Base-by-base conservation (phyloP, 2,888 invertebrate species). In the Thymelicus sylvestris region DNA sequence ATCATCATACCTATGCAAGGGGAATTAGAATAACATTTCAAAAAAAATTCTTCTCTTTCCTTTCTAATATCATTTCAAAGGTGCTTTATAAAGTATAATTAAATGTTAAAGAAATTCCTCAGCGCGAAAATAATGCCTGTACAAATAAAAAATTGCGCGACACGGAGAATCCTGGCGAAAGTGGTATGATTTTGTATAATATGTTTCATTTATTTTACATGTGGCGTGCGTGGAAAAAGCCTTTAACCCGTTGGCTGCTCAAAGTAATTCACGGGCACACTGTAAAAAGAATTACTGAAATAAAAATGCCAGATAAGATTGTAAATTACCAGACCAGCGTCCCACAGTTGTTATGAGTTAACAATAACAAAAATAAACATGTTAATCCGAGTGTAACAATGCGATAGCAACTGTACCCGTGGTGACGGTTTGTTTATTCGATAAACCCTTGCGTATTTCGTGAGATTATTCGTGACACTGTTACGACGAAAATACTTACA, bases 381-480 rank as follows among this genome's bases (percentile, higher is more conserved):
- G 77, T 80, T 86, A 86, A 90, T 86, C 86, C 86, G 79, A 84
- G 83, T 83, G 89, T 87, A 81, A 85, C 85, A 77, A 71, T 75
- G 79, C 83, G 90, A 89, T 91, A 90, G 85, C 82, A 79, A 79
- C 77, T 76, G 65, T 65, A 55, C 76, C 74, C 78, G 66, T 13
- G 73, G 76, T 74, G 77, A 79, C 76, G 78, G 78, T 75, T 74
- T 83, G 84, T 86, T 87, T 82, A 75, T 79, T 89, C 88, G 77
- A 87, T 88, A 86, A 82, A 78, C 75, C 69, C 73, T 74, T 74
- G 73, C 74, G 75, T 73, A 77, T 74, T 76, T 74, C 69, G 72
- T 67, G 67, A 74, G 72, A 77, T 74, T 75, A 76, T 62, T 72
- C 72, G 61, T 71, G 67, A 64, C 52, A 71, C 47, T 61, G 66